These are phyloP conservation scores for Urophycis tenuis DNA, from an alignment of 2,797 vertebrate genomes.

Conservation along the genomic window DNA sequence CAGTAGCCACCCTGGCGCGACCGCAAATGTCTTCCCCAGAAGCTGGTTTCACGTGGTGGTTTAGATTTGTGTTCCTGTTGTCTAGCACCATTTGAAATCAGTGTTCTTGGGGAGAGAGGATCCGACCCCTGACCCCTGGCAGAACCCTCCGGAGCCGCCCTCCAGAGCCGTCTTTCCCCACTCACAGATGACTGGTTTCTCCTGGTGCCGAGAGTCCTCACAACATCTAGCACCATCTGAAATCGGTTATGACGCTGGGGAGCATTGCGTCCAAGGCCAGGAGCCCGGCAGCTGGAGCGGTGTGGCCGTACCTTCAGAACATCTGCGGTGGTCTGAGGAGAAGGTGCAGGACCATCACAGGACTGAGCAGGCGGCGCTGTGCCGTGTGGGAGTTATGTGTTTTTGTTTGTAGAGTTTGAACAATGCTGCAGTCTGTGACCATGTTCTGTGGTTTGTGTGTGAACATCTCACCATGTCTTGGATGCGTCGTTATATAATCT, in stretches of 20 bases:
- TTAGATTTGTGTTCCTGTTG: conserved; percentile 92
- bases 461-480: too few relatives aligned
- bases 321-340: too few relatives aligned
- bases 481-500: too few relatives aligned
- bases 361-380: too few relatives aligned
- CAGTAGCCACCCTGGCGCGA: background rate
- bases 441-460: too few relatives aligned
- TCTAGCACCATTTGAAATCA: conserved; percentile 99
- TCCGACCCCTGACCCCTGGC: too few relatives aligned
- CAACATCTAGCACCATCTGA: conserved; percentile 99
- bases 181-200: conserved; percentile 98
- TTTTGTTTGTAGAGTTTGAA: background rate
- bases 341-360: too few relatives aligned
- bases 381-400: background rate
- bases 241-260: conserved; percentile 99
- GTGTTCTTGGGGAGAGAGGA: conserved; percentile 92
- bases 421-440: too few relatives aligned
- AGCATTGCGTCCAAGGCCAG: conserved; percentile 56
- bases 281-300: background rate
- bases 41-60: conserved; percentile 99
- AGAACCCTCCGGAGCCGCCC: too few relatives aligned
- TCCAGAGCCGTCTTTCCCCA: conserved; percentile 78
- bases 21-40: conserved; percentile 77
- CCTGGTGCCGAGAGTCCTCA: conserved; percentile 93
- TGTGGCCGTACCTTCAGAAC: too few relatives aligned